Conservation (phyloP, 2,888 invertebrate genomes). For the Acanthoscelides obtectus region DNA sequence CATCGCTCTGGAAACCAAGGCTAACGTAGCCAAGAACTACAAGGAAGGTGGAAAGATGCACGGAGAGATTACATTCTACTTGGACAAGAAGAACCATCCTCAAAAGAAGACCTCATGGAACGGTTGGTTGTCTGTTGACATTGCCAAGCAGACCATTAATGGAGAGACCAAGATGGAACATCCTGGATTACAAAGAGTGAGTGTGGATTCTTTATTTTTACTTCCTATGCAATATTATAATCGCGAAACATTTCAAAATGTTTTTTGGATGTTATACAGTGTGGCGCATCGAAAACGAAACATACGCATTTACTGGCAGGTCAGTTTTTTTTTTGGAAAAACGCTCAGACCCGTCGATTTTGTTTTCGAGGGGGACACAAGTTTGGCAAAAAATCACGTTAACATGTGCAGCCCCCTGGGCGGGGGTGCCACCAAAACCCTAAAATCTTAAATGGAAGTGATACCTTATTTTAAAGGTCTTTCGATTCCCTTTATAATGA, state of each 20-base stretch:
- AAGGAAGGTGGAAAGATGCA: constrained; percentile 55
- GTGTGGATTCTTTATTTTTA: constrained; percentile 4
- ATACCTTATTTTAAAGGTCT: no score
- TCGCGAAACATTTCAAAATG: not conserved
- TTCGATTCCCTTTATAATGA: no score
- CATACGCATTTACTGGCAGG: no score
- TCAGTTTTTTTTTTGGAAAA: no score
- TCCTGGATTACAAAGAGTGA: constrained; percentile 57
- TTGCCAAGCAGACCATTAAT: constrained; percentile 47
- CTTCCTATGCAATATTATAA: not conserved
- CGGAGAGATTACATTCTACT: constrained; percentile 60
- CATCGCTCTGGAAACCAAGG: constrained; percentile 56
- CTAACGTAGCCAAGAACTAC: constrained; percentile 27
- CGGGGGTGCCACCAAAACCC: no score
- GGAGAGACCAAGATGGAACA: constrained; percentile 62
- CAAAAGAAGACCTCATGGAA: constrained; percentile 61
- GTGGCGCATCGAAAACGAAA: no score
- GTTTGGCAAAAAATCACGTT: no score
- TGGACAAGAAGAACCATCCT: constrained; percentile 68
- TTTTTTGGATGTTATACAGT: no score
- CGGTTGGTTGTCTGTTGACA: constrained; percentile 52
- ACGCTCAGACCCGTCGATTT: no score
- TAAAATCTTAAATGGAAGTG: no score
- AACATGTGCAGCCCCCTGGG: no score
- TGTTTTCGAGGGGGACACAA: no score